Evolutionary conservation across 2,797 vertebrate species (phyloP), one percentile per base, ranked within the genome.

Genomic region (Lepus oiostolus): DNA sequence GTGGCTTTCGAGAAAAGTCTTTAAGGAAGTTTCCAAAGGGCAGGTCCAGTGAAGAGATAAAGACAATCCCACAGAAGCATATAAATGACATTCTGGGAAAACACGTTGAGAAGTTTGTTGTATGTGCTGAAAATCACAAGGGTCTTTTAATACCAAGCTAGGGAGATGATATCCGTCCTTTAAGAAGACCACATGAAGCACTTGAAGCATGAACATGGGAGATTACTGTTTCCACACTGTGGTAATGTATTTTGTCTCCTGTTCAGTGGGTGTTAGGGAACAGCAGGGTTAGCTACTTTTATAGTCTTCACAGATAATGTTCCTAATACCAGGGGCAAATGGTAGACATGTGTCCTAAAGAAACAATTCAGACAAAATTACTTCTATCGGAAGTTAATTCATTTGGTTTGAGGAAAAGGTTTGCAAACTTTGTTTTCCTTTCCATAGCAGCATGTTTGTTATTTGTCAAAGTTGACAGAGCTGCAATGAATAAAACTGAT

Each of bases 401-500:
- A 71, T 88, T 90, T 86, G n/a, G 67, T 38, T 74, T 70, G 54
- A 71, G 26, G 19, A 84, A 72, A 26, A 63, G 9, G 38, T 77
- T 71, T 93, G 63, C 8, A 80, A 82, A 75, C 17, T 90, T 94
- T 65, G 28, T 65, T 90, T 62, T 81, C 5, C n/a, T 72, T 95
- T 71, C 81, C 11, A 54, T n/a, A 63, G 7, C 2, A 63, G 24
- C 10, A 28, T 2, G 28, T 62, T 52, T 74, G 13, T 54, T 71
- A 28, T 14, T 85, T 4, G 70, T 84, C 32, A 90, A 85, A 68
- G 17, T 7, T 42, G 82, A 71, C 4, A 76, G 30, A 93, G 3
- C 1, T 68, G n/a, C 47, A 62, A 22, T n/a, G 65, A 82, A 60
- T 82, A 21, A 71, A 71, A 72, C 2, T 62, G 9, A 9, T 47